Conservation (phyloP, 2,113 vertebrate species). For the Monarcha castaneiventris region DNA sequence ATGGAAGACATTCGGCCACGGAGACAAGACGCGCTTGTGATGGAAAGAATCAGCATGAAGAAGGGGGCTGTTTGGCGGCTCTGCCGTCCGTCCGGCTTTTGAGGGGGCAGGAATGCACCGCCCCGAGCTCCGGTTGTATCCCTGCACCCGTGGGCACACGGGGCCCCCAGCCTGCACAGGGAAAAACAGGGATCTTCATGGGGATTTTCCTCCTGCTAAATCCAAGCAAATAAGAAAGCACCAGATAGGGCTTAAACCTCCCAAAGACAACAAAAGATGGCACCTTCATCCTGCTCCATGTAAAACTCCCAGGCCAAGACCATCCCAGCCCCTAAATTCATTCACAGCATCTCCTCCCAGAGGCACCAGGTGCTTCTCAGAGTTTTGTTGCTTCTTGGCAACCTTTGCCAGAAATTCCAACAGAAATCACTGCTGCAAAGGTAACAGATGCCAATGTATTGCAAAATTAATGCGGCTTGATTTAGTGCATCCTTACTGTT, state of each 20-base stretch:
- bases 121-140: not conserved
- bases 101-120: slow-evolving; percentile 51
- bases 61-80: slow-evolving; percentile 48
- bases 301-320: not conserved
- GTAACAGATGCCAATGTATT: not conserved
- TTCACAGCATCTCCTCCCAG: not conserved
- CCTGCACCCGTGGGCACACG: not conserved
- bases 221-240: not conserved
- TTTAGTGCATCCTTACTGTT: not conserved
- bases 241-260: not conserved
- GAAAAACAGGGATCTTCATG: not conserved
- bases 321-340: not conserved
- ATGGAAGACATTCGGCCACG: slow-evolving; percentile 63
- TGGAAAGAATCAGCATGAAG: slow-evolving; percentile 47
- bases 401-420: not conserved
- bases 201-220: not conserved
- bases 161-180: accelerated
- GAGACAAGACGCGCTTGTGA: slow-evolving; percentile 70
- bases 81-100: not conserved
- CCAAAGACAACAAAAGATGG: not conserved
- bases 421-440: not conserved
- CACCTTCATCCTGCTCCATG: accelerated
- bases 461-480: not conserved
- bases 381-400: not conserved
- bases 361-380: not conserved